These are phyloP conservation scores for Epinephelus coioides DNA, from an alignment of 2,797 vertebrate genomes.

Conservation along the genomic window DNA sequence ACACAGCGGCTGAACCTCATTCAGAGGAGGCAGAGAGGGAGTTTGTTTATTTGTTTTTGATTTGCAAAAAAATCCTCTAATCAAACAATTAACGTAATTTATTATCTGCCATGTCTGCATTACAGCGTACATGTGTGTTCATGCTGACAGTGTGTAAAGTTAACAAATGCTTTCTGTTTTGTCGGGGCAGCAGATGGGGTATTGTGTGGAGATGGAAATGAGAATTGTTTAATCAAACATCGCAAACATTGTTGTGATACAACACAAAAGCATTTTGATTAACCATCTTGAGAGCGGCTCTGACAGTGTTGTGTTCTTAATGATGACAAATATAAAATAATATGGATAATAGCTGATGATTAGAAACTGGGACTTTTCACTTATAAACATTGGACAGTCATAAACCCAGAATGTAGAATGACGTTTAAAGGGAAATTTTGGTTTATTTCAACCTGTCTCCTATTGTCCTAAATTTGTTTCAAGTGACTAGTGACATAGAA, in stretches of 20 bases:
- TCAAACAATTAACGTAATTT: not conserved
- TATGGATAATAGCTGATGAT: not conserved
- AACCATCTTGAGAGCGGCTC: not conserved
- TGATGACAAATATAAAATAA: not conserved
- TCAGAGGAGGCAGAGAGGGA: not conserved
- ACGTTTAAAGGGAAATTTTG: not conserved
- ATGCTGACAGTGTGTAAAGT: constrained; percentile 1
- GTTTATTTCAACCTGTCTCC: too few relatives aligned
- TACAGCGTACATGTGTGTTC: not conserved
- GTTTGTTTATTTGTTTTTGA: not conserved
- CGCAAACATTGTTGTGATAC: not conserved
- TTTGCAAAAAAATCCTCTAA: constrained; percentile 14
- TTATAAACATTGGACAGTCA: not conserved
- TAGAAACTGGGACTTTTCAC: not conserved
- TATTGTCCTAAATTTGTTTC: too few relatives aligned
- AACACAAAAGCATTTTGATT: constrained; percentile 17
- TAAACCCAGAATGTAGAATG: not conserved
- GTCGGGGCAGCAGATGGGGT: constrained; percentile 9
- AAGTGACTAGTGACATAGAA: too few relatives aligned
- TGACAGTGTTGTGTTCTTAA: not conserved
- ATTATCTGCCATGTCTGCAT: constrained; percentile 4
- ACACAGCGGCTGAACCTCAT: constrained; percentile 19
- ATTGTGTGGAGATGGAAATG: not conserved
- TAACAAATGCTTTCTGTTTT: not conserved
- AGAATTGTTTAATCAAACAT: constrained; percentile 19